These are phyloP conservation scores for Sinella curviseta DNA, from an alignment of 1,140 invertebrate species.

Conservation along the genomic window DNA sequence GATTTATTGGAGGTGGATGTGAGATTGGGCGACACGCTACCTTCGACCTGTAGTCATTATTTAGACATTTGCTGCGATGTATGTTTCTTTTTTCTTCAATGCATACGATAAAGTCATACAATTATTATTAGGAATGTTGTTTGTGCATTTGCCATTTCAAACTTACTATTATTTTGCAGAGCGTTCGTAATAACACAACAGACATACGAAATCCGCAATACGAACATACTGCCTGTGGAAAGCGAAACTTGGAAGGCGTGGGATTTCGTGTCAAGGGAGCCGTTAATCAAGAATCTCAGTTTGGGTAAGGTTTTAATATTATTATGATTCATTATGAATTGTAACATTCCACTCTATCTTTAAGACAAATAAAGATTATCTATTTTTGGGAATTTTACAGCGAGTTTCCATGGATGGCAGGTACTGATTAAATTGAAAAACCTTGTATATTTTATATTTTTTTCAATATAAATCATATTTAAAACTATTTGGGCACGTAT, in stretches of 20 bases:
- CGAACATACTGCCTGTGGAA: slow-evolving; percentile 63
- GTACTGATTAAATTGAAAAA: background rate
- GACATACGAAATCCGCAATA: background rate
- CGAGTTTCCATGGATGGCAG: slow-evolving; percentile 79
- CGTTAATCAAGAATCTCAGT: slow-evolving; percentile 64
- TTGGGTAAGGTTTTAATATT: slow-evolving; percentile 45
- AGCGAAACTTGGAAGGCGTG: slow-evolving; percentile 67
- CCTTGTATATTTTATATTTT: slow-evolving; percentile 36
- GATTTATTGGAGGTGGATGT: slow-evolving; percentile 69
- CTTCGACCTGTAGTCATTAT: slow-evolving; percentile 63
- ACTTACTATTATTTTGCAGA: background rate
- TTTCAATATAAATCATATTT: background rate
- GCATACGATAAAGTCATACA: no score
- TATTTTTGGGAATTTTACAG: no score
- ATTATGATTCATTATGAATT: no score
- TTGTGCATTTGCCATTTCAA: no score
- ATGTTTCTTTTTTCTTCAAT: no score
- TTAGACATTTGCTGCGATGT: slow-evolving; percentile 66
- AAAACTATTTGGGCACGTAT: no score
- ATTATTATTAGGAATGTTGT: no score
- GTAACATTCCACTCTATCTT: no score
- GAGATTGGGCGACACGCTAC: slow-evolving; percentile 55
- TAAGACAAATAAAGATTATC: no score
- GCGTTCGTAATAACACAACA: slow-evolving; percentile 11
- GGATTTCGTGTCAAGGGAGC: slow-evolving; percentile 69